Conservation (phyloP, 2,888 invertebrate species). For the Scaptodrosophila latifasciaeformis region DNA sequence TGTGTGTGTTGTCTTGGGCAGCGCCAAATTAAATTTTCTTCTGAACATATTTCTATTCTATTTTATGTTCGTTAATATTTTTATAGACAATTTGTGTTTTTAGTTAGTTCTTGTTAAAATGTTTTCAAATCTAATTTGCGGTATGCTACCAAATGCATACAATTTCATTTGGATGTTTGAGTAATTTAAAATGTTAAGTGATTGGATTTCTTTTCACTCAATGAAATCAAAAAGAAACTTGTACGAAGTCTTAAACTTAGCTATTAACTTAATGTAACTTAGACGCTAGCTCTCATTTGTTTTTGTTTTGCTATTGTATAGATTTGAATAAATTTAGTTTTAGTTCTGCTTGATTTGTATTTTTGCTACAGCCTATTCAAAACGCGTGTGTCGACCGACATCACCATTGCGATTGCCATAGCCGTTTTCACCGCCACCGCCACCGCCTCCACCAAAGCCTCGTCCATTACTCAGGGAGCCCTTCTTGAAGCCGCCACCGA, state of each 20-base stretch:
- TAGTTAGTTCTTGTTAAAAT: too few species aligned
- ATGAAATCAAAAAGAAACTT: constrained; percentile 35
- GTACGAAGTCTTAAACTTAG: constrained; percentile 60
- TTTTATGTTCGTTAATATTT: too few species aligned
- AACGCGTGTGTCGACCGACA: constrained; percentile 68
- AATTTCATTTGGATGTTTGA: too few species aligned
- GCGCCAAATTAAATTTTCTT: too few species aligned
- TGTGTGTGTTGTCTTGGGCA: constrained; percentile 29
- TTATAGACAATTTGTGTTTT: too few species aligned
- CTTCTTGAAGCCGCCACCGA: constrained; percentile 50
- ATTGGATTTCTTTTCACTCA: constrained; percentile 7
- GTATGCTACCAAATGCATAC: too few species aligned
- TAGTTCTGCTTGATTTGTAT: too few species aligned
- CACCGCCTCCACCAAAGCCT: constrained; percentile 43
- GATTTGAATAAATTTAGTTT: too few species aligned
- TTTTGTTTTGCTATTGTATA: constrained; percentile 53
- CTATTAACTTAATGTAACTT: constrained; percentile 56
- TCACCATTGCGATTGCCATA: constrained; percentile 37
- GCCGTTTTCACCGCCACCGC: constrained; percentile 47
- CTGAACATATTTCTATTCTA: too few species aligned
- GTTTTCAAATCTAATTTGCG: too few species aligned
- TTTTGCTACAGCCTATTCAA: constrained; percentile 55
- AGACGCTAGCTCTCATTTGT: constrained; percentile 45
- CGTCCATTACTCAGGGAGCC: constrained; percentile 59
- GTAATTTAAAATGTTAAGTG: too few species aligned